Evolutionary conservation across 1,140 invertebrate genomes (phyloP), one percentile per base, ranked within the genome.

Genomic region (Leucophenga varia): DNA sequence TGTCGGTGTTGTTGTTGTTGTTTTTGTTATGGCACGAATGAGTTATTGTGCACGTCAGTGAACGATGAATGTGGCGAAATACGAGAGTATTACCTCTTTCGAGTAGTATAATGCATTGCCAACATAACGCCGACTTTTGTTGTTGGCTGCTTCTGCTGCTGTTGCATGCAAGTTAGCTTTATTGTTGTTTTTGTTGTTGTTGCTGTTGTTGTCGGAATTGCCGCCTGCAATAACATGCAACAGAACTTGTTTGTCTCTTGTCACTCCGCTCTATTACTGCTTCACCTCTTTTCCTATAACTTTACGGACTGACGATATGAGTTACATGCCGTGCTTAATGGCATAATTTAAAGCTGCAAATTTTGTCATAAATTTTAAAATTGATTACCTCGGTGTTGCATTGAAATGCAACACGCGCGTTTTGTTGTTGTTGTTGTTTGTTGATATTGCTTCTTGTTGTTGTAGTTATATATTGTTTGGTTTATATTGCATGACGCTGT

Each of bases 361-460:
- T 72, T 72, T 72, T 72, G 69, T 72, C 69, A 72, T 72, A 72
- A 72, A 72, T 72, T 72, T 72, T 69, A 65, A 72, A 72, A 72
- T n/a, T n/a, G n/a, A n/a, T n/a, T n/a, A n/a, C n/a, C n/a, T n/a
- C n/a, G n/a, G n/a, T n/a, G n/a, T n/a, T n/a, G n/a, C n/a, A n/a
- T n/a, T n/a, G n/a, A n/a, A n/a, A n/a, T n/a, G n/a, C n/a, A n/a
- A n/a, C n/a, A n/a, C n/a, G n/a, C n/a, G n/a, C n/a, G n/a, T n/a
- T n/a, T n/a, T n/a, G n/a, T n/a, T n/a, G n/a, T n/a, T n/a, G n/a
- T n/a, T n/a, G n/a, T n/a, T n/a, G n/a, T n/a, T n/a, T n/a, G n/a
- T n/a, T n/a, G n/a, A n/a, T n/a, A n/a, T n/a, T n/a, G n/a, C n/a
- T n/a, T n/a, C n/a, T n/a, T n/a, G n/a, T n/a, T n/a, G n/a, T n/a